Percentiles rank a stretch among this genome's conserved stretches.
Conservation (phyloP, 2,888 invertebrate species). For the Allygus modestus region DNA sequence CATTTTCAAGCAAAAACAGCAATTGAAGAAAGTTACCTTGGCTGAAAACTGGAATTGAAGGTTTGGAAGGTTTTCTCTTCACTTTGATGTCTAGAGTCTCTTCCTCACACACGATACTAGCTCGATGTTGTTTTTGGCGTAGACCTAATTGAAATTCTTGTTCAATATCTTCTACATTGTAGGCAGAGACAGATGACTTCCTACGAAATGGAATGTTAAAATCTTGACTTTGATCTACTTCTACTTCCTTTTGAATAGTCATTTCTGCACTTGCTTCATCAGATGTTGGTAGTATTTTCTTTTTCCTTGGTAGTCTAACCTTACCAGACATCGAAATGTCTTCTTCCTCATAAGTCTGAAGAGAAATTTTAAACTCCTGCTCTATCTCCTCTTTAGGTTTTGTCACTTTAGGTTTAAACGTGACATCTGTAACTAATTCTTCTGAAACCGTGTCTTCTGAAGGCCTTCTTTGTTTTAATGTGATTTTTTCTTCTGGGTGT, state of each 20-base stretch:
- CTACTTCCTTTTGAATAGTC: constrained; percentile 80
- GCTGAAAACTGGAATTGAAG: constrained; percentile 69
- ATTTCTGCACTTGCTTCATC: constrained; percentile 87
- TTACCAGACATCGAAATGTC: constrained; percentile 92
- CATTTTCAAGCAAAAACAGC: constrained; percentile 8
- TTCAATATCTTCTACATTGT: constrained; percentile 80
- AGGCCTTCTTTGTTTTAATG: constrained; percentile 73
- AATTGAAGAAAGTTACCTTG: constrained; percentile 70
- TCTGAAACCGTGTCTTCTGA: constrained; percentile 85
- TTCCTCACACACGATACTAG: constrained; percentile 78
- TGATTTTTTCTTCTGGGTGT: constrained; percentile 70
- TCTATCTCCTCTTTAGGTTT: constrained; percentile 92
- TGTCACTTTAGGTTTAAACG: constrained; percentile 76
- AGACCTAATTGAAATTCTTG: constrained; percentile 78
- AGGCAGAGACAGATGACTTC: constrained; percentile 72
- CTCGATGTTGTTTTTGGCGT: constrained; percentile 72
- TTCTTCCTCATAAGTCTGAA: constrained; percentile 92
- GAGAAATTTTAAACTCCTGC: constrained; percentile 91
- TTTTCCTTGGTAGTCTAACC: constrained; percentile 85
- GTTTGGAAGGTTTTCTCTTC: constrained; percentile 78
- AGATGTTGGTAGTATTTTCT: constrained; percentile 83
- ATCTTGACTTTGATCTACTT: constrained; percentile 77
- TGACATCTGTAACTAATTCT: constrained; percentile 86
- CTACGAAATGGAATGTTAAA: constrained; percentile 73
- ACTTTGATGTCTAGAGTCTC: constrained; percentile 84